Base-by-base conservation (phyloP, 2,113 vertebrate genomes). In the Serilophus lunatus region DNA sequence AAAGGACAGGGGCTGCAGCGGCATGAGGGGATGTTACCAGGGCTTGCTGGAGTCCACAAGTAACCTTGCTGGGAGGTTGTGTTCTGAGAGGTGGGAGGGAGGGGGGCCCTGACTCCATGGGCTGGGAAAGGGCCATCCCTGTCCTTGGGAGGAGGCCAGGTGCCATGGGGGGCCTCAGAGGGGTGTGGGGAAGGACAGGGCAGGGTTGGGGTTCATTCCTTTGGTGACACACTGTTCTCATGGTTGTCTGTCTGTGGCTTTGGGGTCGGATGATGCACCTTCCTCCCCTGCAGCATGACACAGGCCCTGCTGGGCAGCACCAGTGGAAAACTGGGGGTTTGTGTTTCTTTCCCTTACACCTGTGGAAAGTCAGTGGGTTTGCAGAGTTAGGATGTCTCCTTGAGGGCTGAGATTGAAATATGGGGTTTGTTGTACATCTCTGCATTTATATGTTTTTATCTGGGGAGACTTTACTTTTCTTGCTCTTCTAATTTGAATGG, bases 131-230 rank as follows among this genome's bases (percentile, higher is more conserved):
- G 72, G 71, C 35, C 23, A 3, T 60, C 42, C 4, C 0, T 31
- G 54, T 74, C 85, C 35, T 44, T 74, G 77, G 80, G 56, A 42
- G 0, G 3, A 51, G 69, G 68, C 77, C 92, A n/a, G 36, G 40
- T 40, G 47, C 45, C 1, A 0, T 26, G 45, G 74, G 44, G 75
- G 56, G 44, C 66, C 79, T 56, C n/a, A 18, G 11, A 23, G 9
- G 33, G 26, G 3, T 53, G 38, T n/a, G 6, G 54, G 51, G 23
- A 65, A 74, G 64, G 70, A 38, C 25, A 28, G 19, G 35, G 44
- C 7, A 0, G 53, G 33, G 17, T 71, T 0, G 2, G 49, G 66
- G 25, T 26, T 20, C 13, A 24, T 85, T 24, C 4, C 0, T 66
- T 61, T 63, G 25, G 61, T 29, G n/a, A 25, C 60, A 35, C 19